These are phyloP conservation scores for Bergia sp. DNA, from an alignment of 92 coral and sea anemone genomes.

Conservation along the genomic window DNA sequence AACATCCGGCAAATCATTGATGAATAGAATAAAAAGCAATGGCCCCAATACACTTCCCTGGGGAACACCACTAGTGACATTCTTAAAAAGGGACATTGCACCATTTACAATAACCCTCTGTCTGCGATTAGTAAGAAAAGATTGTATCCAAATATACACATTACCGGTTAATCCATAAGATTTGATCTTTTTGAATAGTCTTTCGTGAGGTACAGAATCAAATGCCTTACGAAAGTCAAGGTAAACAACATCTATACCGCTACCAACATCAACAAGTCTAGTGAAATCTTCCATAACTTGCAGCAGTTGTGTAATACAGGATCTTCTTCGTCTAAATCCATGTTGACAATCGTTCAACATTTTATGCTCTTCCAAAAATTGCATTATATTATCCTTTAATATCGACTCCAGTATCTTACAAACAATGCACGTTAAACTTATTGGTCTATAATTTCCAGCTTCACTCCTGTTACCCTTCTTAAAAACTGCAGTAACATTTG, in stretches of 20 bases:
- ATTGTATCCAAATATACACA: constrained; percentile 15
- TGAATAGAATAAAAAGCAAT: constrained; percentile 10
- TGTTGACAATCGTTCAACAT: constrained; percentile 23
- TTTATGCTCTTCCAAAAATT: constrained; percentile 32
- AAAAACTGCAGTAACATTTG: constrained; percentile 27
- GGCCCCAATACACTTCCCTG: too few species aligned
- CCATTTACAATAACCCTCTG: constrained; percentile 9
- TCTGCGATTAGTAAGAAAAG: constrained; percentile 13
- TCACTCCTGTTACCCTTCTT: too few species aligned
- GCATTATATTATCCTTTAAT: constrained; percentile 31
- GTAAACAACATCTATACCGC: constrained; percentile 29
- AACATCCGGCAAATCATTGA: constrained; percentile 17
- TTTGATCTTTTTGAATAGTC: constrained; percentile 1
- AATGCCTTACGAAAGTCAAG: not conserved
- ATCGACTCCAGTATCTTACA: constrained; percentile 32
- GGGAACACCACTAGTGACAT: constrained; percentile 10
- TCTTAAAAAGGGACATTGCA: constrained; percentile 13
- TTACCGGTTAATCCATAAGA: constrained; percentile 12
- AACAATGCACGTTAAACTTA: constrained; percentile 29
- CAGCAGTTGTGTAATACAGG: constrained; percentile 19
- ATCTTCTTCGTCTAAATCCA: constrained; percentile 27
- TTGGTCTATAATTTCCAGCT: too few species aligned
- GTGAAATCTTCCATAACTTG: constrained; percentile 33
- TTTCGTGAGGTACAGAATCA: too few species aligned
- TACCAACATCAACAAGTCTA: constrained; percentile 33